Evolutionary conservation across 1,140 invertebrate genomes (phyloP).

Genomic region (Cydia pomonella): DNA sequence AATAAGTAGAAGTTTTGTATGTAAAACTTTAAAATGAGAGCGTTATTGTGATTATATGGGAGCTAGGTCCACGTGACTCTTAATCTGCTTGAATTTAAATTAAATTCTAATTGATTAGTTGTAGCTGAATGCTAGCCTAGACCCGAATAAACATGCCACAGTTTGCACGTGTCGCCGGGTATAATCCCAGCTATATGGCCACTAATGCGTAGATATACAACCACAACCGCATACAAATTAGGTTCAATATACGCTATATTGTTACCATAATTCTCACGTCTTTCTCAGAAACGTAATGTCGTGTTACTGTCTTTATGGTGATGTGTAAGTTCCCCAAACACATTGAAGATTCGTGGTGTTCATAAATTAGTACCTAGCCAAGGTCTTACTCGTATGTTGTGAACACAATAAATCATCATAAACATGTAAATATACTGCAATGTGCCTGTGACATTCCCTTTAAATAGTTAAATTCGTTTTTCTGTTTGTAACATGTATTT

Average conservation of each 20-base stretch:
- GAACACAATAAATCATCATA: no score
- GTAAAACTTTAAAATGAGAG: no score
- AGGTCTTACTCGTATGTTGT: neutral
- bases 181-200: slow-evolving; percentile 6
- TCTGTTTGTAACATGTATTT: no score
- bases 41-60: no score
- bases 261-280: neutral
- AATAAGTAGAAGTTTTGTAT: no score
- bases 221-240: slow-evolving; percentile 9
- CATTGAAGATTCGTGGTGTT: neutral
- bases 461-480: no score
- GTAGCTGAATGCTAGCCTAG: neutral
- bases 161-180: slow-evolving; percentile 6
- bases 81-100: neutral
- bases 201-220: neutral
- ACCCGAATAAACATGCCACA: neutral
- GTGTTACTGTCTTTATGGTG: neutral
- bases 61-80: no score
- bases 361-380: neutral
- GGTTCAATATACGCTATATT: neutral
- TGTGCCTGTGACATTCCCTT: no score
- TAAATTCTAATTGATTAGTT: neutral
- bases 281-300: neutral
- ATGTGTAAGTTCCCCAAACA: no score
- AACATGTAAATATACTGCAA: no score